Percentiles rank a stretch among this genome's conserved stretches.
These are phyloP conservation scores for Agrilus biguttatus DNA, from an alignment of 2,888 invertebrate species.

Conservation along the genomic window DNA sequence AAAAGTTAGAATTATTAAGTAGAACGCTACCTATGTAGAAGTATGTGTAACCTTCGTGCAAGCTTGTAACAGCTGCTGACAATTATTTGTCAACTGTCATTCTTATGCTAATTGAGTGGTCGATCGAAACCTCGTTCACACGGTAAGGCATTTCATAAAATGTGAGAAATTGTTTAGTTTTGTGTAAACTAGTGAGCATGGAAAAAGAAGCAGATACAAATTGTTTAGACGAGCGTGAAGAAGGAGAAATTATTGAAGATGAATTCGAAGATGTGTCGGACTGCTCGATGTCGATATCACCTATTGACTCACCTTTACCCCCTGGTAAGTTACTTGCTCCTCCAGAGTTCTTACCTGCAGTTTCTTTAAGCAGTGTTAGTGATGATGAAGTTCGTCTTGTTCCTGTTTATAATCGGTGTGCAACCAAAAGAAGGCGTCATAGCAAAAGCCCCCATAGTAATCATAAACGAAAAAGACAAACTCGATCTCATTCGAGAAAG, in stretches of 20 bases:
- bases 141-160: no score
- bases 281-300: slow-evolving; percentile 20
- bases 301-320: slow-evolving; percentile 12
- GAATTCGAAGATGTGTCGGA: slow-evolving; percentile 30
- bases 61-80: no score
- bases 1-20: no score
- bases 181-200: no score
- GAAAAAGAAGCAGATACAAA: slow-evolving; percentile 2
- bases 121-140: no score
- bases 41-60: no score
- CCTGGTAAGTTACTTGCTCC: slow-evolving; percentile 27
- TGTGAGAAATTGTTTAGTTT: no score
- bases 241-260: slow-evolving; percentile 26
- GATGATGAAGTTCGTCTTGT: slow-evolving; percentile 13
- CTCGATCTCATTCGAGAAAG: no score
- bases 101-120: no score
- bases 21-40: no score
- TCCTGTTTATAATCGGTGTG: no score
- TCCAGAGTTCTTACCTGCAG: slow-evolving; percentile 27
- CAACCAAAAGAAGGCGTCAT: slow-evolving; percentile 1
- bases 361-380: slow-evolving; percentile 31
- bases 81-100: no score
- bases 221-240: slow-evolving; percentile 13
- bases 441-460: background rate
- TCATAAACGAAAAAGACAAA: background rate